phyloP scores from a whole-genome alignment of 2,888 invertebrate genomes.

The Nymphalis urticae region DNA sequence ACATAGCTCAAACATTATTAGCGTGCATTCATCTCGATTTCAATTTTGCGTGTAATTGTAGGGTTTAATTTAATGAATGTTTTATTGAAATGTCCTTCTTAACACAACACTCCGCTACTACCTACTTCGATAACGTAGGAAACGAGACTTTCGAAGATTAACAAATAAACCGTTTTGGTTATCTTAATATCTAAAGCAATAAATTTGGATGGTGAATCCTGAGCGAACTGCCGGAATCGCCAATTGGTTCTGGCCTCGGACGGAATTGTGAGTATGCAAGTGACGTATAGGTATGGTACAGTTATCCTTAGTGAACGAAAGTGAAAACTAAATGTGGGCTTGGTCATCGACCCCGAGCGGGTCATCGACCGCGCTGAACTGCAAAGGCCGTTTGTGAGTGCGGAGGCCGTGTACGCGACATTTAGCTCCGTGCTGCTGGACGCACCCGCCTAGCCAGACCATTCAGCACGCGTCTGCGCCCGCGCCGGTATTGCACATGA shows the following conservation, averaged over 20 bases:
- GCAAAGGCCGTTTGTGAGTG: slow-evolving; percentile 81
- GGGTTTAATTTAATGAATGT: slow-evolving; percentile 1
- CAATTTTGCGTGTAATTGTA: slow-evolving; percentile 57
- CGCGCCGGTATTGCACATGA: slow-evolving; percentile 59
- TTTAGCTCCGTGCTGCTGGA: slow-evolving; percentile 62
- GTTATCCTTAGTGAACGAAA: slow-evolving; percentile 82
- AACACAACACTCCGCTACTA: background rate
- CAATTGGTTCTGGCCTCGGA: slow-evolving; percentile 6
- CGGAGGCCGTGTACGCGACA: slow-evolving; percentile 77
- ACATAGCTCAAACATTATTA: slow-evolving; percentile 50
- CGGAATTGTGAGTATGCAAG: slow-evolving; percentile 37
- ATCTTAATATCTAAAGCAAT: background rate
- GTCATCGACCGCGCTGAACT: slow-evolving; percentile 79
- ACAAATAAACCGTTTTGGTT: background rate
- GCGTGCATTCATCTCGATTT: slow-evolving; percentile 52
- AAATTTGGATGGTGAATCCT: background rate
- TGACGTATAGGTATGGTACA: slow-evolving; percentile 63
- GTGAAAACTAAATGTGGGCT: slow-evolving; percentile 79
- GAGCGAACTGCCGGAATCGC: slow-evolving; percentile 13
- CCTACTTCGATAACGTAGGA: background rate
- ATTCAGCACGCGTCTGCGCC: slow-evolving; percentile 43
- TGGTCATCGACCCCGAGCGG: slow-evolving; percentile 73
- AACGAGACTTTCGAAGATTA: background rate
- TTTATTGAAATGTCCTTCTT: background rate
- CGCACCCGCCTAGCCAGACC: slow-evolving; percentile 50